These are phyloP conservation scores for Nycticorax nycticorax DNA, from an alignment of 2,113 vertebrate species.

Conservation along the genomic window DNA sequence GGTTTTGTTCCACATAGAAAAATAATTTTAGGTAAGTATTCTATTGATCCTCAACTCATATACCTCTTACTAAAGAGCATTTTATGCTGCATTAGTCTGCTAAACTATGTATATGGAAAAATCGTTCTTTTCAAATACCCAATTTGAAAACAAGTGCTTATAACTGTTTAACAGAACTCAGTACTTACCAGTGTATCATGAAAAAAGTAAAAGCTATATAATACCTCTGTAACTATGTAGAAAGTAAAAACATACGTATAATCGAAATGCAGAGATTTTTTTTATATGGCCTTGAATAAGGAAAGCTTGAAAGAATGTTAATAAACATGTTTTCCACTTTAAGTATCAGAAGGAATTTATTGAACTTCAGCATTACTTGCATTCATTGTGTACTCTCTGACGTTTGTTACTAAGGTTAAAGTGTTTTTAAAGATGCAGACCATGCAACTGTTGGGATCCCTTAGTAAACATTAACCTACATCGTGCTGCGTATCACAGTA, in stretches of 20 bases:
- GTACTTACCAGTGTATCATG: conserved; percentile 75
- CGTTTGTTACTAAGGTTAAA: not conserved
- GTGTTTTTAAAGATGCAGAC: not conserved
- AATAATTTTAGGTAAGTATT: conserved; percentile 59
- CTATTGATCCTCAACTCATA: conserved; percentile 59
- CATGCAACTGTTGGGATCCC: not conserved
- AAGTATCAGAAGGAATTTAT: conserved; percentile 36
- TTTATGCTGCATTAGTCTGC: conserved; percentile 65
- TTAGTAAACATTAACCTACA: fast-evolving
- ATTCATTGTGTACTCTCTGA: not conserved
- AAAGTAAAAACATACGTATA: conserved; percentile 72
- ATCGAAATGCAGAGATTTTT: conserved; percentile 74
- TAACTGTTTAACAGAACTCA: conserved; percentile 72
- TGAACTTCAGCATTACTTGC: not conserved
- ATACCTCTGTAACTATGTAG: conserved; percentile 77
- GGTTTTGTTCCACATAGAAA: conserved; percentile 39
- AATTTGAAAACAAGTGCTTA: conserved; percentile 73
- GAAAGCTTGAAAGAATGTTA: conserved; percentile 77
- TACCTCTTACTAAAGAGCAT: conserved; percentile 73
- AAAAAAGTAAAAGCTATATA: conserved; percentile 64
- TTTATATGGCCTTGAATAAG: conserved; percentile 79
- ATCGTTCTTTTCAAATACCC: conserved; percentile 55
- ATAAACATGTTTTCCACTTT: conserved; percentile 83
- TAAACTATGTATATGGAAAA: conserved; percentile 68
- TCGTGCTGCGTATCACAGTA: too few relatives aligned